Percentiles rank a stretch among this genome's conserved stretches.
Evolutionary conservation across 2,888 invertebrate genomes (phyloP).

Genomic region (Oxytorus armatus): DNA sequence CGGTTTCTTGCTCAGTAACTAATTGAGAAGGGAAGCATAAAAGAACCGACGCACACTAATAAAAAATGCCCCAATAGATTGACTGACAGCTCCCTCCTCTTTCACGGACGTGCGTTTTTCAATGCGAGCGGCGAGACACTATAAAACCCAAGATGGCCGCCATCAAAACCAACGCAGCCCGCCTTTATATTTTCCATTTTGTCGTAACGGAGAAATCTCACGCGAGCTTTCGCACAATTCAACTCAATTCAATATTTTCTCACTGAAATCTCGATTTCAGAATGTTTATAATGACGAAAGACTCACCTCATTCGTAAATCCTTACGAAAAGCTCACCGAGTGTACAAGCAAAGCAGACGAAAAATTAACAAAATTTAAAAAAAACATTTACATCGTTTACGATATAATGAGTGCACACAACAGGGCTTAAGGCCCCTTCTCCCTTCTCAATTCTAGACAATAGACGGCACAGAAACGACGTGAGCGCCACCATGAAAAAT

Average conservation of each 20-base stretch:
- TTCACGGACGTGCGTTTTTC: constrained; percentile 55
- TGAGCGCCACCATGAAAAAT: constrained; percentile 61
- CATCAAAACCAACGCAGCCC: constrained; percentile 46
- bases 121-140: constrained; percentile 42
- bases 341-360: constrained; percentile 22
- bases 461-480: constrained; percentile 41
- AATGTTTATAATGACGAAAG: not conserved
- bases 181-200: constrained; percentile 42
- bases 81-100: constrained; percentile 71
- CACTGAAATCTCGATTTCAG: constrained; percentile 1
- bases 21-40: not conserved
- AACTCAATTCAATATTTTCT: too few species aligned
- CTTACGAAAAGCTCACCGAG: constrained; percentile 10
- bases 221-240: constrained; percentile 37
- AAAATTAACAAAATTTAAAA: constrained; percentile 8
- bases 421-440: constrained; percentile 69
- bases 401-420: too few species aligned
- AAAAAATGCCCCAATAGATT: constrained; percentile 49
- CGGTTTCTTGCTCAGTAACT: not conserved
- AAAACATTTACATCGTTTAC: constrained; percentile 11
- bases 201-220: constrained; percentile 24
- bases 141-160: constrained; percentile 69
- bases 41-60: constrained; percentile 37
- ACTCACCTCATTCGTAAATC: constrained; percentile 43
- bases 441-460: constrained; percentile 53